phyloP scores from a whole-genome alignment of 2,888 invertebrate species.

The Brachycybe producta region DNA sequence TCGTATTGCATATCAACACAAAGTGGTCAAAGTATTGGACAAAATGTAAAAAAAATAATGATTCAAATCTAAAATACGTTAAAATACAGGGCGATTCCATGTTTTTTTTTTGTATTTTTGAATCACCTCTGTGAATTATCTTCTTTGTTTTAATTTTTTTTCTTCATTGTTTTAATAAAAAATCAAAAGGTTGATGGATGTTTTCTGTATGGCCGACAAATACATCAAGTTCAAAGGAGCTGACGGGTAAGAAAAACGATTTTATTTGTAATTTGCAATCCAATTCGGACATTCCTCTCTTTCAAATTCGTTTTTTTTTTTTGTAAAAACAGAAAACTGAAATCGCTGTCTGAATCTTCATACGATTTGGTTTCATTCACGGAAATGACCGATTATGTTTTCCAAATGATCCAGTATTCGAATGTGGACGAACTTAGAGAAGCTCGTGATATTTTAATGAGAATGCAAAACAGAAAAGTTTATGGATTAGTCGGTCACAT shows the following conservation, averaged over 20 bases:
- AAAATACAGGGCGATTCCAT: neutral
- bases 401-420: neutral
- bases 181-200: constrained; percentile 2
- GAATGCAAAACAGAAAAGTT: constrained; percentile 5
- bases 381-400: neutral
- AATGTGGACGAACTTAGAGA: neutral
- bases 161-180: neutral
- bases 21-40: constrained; percentile 36
- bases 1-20: constrained; percentile 40
- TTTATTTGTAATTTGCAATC: neutral
- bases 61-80: no score
- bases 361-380: neutral
- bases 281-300: neutral
- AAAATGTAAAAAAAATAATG: no score
- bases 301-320: neutral
- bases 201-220: neutral
- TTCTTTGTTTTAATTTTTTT: constrained; percentile 3
- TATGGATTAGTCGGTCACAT: constrained; percentile 1
- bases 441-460: neutral
- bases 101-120: neutral
- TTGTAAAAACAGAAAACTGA: neutral
- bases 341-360: neutral
- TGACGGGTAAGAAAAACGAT: neutral
- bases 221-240: neutral
- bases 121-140: neutral